Evolutionary conservation across 2,888 invertebrate species (phyloP), one percentile per base, ranked within the genome.

Genomic region (Crematogaster levior): DNA sequence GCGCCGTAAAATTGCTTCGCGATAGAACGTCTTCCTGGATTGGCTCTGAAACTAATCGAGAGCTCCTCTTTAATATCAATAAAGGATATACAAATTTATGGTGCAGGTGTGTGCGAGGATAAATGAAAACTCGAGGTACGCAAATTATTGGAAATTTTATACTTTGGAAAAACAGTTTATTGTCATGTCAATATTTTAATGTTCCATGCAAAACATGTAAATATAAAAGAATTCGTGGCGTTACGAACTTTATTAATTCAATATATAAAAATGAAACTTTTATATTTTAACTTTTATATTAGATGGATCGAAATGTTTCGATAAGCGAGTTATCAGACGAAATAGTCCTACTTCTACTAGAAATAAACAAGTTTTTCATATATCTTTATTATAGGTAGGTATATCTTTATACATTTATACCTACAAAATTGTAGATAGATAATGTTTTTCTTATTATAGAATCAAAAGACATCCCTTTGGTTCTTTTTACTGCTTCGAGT

Each of bases 31-130:
- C 21, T 43, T 56, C 0, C 24, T 10, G 24, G 37, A 43, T 68
- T 10, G 18, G 21, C 24, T 27, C 1, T 18, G 30, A 79, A 24
- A 24, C 9, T 37, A 48, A 79, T 43, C 34, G 43, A n/a, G 12
- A 53, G 40, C 9, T 58, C n/a, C 18, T 79, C 56, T 79, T 68
- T 79, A 77, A 77, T 66, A 40, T 66, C 21, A 46, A 66, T 48
- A 43, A 56, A 66, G 34, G 21, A 6, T 27, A 51, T 34, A 48
- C 10, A 40, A 30, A 21, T 58, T 43, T 40, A 24, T 21, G n/a
- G n/a, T n/a, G n/a, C n/a, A 7, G 15, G 12, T 6, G 27, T 27
- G 27, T 18, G 37, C 10, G 63, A 40, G 15, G 30, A 40, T 77
- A 10, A n/a, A 27, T 30, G 18, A n/a, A 66, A 43, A 30, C 4